These are phyloP conservation scores for Micronisus gabar DNA, from an alignment of 2,113 vertebrate genomes.

Conservation along the genomic window DNA sequence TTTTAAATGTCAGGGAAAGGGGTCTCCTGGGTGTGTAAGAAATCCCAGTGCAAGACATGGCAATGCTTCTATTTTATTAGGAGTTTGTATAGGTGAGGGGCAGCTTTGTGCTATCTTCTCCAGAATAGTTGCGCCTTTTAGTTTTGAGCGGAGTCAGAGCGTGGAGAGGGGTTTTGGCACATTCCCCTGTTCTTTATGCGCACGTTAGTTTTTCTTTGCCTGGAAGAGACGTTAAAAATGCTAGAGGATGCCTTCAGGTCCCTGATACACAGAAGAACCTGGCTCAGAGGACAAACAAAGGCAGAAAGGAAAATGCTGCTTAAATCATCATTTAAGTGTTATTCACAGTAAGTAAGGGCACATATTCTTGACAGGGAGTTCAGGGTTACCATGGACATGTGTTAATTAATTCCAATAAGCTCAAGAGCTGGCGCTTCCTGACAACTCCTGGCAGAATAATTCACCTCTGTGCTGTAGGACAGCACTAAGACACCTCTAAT, in stretches of 20 bases:
- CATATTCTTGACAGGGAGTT: slow-evolving; percentile 6
- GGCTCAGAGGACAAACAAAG: background rate
- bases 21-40: background rate
- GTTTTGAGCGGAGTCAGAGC: rapidly evolving
- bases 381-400: slow-evolving; percentile 14
- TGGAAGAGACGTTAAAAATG: slow-evolving; percentile 1
- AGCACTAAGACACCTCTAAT: background rate
- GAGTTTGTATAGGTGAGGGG: background rate
- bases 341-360: background rate
- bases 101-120: background rate
- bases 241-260: background rate
- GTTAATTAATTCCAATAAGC: slow-evolving; percentile 30
- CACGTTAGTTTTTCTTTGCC: background rate
- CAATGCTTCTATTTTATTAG: slow-evolving; percentile 52
- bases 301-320: background rate
- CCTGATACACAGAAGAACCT: background rate
- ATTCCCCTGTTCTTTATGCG: slow-evolving; percentile 28
- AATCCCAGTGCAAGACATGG: background rate
- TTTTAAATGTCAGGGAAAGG: background rate
- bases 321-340: background rate
- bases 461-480: background rate
- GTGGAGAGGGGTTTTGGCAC: background rate
- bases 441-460: slow-evolving; percentile 16
- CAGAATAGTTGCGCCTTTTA: rapidly evolving
- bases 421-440: background rate